Base-by-base conservation (phyloP, 2,797 vertebrate genomes). In the Cercopithecus mitis region DNA sequence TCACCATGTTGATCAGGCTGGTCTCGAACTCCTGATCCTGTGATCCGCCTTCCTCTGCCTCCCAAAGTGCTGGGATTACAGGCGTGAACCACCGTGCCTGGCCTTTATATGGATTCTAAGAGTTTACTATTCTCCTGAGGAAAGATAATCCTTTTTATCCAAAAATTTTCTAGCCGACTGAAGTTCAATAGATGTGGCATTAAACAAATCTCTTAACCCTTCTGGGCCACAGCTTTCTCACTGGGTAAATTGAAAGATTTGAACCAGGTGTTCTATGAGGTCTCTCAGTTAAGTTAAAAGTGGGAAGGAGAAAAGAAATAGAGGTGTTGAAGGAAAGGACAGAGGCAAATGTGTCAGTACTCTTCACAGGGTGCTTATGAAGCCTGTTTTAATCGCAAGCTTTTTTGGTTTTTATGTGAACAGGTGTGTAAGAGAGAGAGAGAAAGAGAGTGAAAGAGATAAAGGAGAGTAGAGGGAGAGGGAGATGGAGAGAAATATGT, bases 341-440 rank as follows among this genome's bases (percentile, higher is more conserved):
- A 39, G 30, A 92, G 64, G 85, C 84, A n/a, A 14, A 22, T 19
- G 33, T 86, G 52, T 52, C 70, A 25, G 25, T 15, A 33, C 25
- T 27, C 70, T 4, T n/a, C 33, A 14, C 39, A 12, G 67, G 39
- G 5, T 11, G 43, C n/a, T 50, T 75, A 10, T 43, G 41, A 24
- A 20, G 39, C 20, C 77, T 95, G 57, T 94, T 96, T 94, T 95
- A 95, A 58, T 70, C 20, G 13, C 82, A 93, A 93, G 82, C 80
- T 95, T 92, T 90, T 95, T 95, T 67, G 14, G 72, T 80, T 93
- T 94, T 88, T 96, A 85, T 77, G 72, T 88, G 67, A 92, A 88
- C 73, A 88, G 76, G 67, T 75, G 33, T 88, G 64, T n/a, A 1
- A 9, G 47, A 45, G 33, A 36, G 20, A 20, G 19, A 24, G 27